Percentiles rank a stretch among this genome's conserved stretches.
phyloP scores from a whole-genome alignment of 2,888 invertebrate genomes.

The Rhynchonema sp. region DNA sequence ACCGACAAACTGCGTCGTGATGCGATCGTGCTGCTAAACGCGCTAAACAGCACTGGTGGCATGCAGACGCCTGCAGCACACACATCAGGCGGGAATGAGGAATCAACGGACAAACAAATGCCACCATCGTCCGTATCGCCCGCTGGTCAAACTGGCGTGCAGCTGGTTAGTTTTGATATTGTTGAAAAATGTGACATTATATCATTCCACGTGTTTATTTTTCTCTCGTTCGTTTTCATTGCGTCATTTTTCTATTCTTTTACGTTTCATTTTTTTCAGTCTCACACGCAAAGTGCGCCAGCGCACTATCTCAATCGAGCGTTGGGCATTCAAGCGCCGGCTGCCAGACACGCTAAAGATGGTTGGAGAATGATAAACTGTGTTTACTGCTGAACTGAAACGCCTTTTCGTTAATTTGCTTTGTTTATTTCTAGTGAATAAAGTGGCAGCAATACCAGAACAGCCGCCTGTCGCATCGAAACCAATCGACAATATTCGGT shows the following conservation, averaged over 20 bases:
- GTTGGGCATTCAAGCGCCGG: background rate
- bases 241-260: no score
- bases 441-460: background rate
- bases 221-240: no score
- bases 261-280: no score
- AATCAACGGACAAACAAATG: no score
- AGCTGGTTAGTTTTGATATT: background rate
- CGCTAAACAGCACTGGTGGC: background rate
- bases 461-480: background rate
- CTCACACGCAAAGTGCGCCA: background rate
- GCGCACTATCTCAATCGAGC: background rate
- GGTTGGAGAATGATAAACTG: background rate
- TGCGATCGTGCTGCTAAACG: background rate
- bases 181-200: no score
- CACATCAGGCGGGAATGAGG: background rate
- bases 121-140: background rate
- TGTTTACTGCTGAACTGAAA: background rate
- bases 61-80: no score
- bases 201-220: no score
- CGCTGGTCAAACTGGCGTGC: background rate
- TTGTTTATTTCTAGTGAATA: background rate
- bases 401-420: background rate
- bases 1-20: background rate
- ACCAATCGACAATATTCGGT: background rate
- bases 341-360: background rate